These are phyloP conservation scores for Zosterops hypoxanthus DNA, from an alignment of 2,113 vertebrate genomes.

Conservation along the genomic window DNA sequence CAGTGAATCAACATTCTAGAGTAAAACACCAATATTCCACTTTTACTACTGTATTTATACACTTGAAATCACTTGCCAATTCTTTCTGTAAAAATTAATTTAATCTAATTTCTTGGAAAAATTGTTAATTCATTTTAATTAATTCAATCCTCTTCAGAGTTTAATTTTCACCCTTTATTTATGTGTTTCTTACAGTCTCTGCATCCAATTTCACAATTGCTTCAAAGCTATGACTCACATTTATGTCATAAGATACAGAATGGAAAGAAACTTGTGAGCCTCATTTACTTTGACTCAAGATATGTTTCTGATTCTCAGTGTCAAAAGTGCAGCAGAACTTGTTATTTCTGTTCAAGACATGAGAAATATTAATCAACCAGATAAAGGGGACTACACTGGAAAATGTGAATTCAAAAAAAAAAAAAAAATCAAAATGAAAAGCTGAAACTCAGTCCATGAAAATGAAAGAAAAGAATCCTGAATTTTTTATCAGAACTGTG, in stretches of 20 bases:
- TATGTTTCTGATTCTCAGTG: not conserved
- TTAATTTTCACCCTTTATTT: not conserved
- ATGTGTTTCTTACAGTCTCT: not conserved
- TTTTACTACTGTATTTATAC: not conserved
- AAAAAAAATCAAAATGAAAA: not conserved
- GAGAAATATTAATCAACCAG: not conserved
- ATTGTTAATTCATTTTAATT: not conserved
- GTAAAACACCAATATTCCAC: not conserved
- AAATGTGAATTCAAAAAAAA: not conserved
- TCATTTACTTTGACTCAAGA: not conserved
- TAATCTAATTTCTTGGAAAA: not conserved
- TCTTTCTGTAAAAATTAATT: not conserved
- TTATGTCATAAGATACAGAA: not conserved
- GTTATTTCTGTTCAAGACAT: not conserved
- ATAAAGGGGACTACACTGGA: not conserved
- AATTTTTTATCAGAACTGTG: slow-evolving; percentile 52
- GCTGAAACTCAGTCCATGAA: not conserved
- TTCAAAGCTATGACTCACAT: not conserved
- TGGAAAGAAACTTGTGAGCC: not conserved
- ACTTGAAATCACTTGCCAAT: not conserved
- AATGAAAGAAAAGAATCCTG: slow-evolving; percentile 34
- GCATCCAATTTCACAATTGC: not conserved
- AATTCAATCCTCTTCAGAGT: not conserved
- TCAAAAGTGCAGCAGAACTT: not conserved
- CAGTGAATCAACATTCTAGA: not conserved